Evolutionary conservation across 2,888 invertebrate species (phyloP).

Genomic region (Napeogenes sylphis): DNA sequence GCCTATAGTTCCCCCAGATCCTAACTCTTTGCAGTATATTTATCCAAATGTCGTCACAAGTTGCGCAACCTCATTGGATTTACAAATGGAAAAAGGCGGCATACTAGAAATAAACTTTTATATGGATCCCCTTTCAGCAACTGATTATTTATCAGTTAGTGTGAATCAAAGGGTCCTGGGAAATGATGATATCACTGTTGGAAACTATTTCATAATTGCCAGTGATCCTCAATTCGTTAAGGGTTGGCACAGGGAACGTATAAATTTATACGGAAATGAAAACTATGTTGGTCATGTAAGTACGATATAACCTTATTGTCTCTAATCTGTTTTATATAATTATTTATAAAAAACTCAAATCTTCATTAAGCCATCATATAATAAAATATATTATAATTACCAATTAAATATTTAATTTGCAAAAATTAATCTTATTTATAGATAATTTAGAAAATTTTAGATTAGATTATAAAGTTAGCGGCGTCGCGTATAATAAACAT

Average conservation of each 20-base stretch:
- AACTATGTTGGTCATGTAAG: conserved; percentile 34
- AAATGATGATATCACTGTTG: conserved; percentile 32
- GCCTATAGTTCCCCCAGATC: conserved; percentile 35
- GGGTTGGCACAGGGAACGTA: conserved; percentile 33
- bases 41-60: conserved; percentile 31
- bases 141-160: conserved; percentile 42
- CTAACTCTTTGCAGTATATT: conserved; percentile 39
- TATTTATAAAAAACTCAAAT: too few species aligned
- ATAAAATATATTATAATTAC: too few species aligned
- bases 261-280: conserved; percentile 27
- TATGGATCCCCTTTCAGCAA: conserved; percentile 33
- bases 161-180: conserved; percentile 36
- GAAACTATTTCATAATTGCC: conserved; percentile 24
- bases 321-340: too few species aligned
- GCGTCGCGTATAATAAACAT: too few species aligned
- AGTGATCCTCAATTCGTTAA: conserved; percentile 23
- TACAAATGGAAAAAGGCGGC: conserved; percentile 42
- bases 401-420: too few species aligned
- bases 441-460: too few species aligned
- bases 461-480: too few species aligned
- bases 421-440: too few species aligned
- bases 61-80: conserved; percentile 37
- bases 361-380: too few species aligned
- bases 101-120: conserved; percentile 45
- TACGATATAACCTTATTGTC: too few species aligned